Evolutionary conservation across 2,888 invertebrate genomes (phyloP).

Genomic region (Nomada goodeniana): DNA sequence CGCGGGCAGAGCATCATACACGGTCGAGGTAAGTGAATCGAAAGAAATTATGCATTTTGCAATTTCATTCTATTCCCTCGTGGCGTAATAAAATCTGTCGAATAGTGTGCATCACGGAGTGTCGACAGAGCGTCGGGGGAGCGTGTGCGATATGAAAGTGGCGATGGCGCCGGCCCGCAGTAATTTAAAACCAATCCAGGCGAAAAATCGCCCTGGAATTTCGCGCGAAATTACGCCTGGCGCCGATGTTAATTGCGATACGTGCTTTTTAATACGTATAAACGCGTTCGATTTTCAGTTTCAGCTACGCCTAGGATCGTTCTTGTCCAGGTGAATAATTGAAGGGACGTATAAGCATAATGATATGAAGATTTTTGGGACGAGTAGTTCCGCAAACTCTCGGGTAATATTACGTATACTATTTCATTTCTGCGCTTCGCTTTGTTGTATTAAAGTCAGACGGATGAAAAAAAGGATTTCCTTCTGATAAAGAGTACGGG

Average conservation of each 20-base stretch:
- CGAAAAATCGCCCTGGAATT: too few relatives aligned
- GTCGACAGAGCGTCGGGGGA: neutral
- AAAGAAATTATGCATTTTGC: slow-evolving; percentile 30
- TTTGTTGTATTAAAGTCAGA: neutral
- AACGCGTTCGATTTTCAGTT: too few relatives aligned
- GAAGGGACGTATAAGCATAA: too few relatives aligned
- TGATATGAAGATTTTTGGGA: too few relatives aligned
- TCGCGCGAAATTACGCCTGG: too few relatives aligned
- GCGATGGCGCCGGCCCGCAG: neutral
- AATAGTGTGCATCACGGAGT: neutral
- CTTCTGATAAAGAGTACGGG: neutral
- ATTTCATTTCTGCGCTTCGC: too few relatives aligned
- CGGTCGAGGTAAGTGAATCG: slow-evolving; percentile 27
- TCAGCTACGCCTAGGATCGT: too few relatives aligned
- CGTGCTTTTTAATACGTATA: too few relatives aligned
- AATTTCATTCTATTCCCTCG: slow-evolving; percentile 20
- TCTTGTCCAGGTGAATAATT: too few relatives aligned
- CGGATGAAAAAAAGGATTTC: neutral
- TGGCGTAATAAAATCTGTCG: slow-evolving; percentile 23
- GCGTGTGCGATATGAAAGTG: neutral
- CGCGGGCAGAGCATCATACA: slow-evolving; percentile 10
- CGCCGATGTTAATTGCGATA: too few relatives aligned
- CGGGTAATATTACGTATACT: too few relatives aligned
- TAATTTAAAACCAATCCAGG: neutral
- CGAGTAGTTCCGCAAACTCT: too few relatives aligned